Conservation (phyloP, 1,140 invertebrate genomes). For the Drosophila yakuba region DNA sequence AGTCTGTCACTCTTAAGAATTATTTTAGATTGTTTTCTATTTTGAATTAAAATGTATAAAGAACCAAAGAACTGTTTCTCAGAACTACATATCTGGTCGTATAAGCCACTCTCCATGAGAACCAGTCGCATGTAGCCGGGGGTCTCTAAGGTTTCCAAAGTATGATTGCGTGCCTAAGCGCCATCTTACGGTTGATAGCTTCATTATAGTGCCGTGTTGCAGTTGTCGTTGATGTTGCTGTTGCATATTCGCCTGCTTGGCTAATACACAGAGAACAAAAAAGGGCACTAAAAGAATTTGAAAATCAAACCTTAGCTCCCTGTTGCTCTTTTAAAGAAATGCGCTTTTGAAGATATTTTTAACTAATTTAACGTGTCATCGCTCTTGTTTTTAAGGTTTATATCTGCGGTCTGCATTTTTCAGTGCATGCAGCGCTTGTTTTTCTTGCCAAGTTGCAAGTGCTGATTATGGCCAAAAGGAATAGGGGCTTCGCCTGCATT, state of each 20-base stretch:
- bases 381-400: too few relatives aligned
- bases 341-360: background rate
- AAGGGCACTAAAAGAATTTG: too few relatives aligned
- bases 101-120: conserved; percentile 9
- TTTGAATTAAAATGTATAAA: too few relatives aligned
- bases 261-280: background rate
- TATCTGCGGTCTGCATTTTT: background rate
- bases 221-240: conserved; percentile 32
- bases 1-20: too few relatives aligned
- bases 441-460: conserved; percentile 64
- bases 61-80: background rate
- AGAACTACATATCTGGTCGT: background rate
- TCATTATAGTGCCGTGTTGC: conserved; percentile 75
- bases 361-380: background rate
- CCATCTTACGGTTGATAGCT: conserved; percentile 81
- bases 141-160: conserved; percentile 50
- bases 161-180: conserved; percentile 82
- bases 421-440: conserved; percentile 14
- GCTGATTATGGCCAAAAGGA: conserved; percentile 62
- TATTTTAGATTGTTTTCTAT: too few relatives aligned
- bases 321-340: too few relatives aligned
- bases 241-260: conserved; percentile 29
- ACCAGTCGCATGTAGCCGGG: conserved; percentile 13
- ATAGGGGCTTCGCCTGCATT: conserved; percentile 51
- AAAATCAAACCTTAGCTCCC: too few relatives aligned